These are phyloP conservation scores for Hartigia nigra DNA, from an alignment of 2,888 invertebrate species.

Conservation along the genomic window DNA sequence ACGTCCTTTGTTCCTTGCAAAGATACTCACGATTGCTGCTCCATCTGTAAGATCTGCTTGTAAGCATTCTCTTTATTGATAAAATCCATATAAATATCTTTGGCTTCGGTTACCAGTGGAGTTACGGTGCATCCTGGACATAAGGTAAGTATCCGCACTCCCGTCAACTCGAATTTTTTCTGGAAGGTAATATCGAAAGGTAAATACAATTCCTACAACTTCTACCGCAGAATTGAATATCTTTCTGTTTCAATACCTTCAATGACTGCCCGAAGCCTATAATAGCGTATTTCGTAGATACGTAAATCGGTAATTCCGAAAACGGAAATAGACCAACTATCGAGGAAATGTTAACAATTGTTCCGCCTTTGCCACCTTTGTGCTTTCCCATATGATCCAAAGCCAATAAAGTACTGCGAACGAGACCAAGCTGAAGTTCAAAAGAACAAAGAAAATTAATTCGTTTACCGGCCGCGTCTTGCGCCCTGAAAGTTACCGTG, in stretches of 20 bases:
- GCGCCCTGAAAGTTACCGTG: neutral
- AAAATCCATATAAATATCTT: slow-evolving; percentile 38
- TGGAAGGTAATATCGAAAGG: slow-evolving; percentile 12
- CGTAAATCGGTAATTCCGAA: slow-evolving; percentile 69
- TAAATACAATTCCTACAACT: neutral
- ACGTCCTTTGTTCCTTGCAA: neutral
- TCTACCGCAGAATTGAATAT: neutral
- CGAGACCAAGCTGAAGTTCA: slow-evolving; percentile 58
- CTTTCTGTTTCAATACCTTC: slow-evolving; percentile 37
- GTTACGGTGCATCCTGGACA: slow-evolving; percentile 58
- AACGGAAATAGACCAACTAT: slow-evolving; percentile 68
- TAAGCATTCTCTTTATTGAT: slow-evolving; percentile 42
- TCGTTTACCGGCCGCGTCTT: neutral
- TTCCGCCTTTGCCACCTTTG: slow-evolving; percentile 69
- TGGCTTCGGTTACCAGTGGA: slow-evolving; percentile 39
- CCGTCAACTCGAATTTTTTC: slow-evolving; percentile 50
- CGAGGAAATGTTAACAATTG: slow-evolving; percentile 73
- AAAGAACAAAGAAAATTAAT: neutral
- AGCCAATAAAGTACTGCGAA: slow-evolving; percentile 61
- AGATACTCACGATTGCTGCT: slow-evolving; percentile 48
- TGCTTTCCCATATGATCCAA: slow-evolving; percentile 65
- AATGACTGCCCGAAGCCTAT: slow-evolving; percentile 48
- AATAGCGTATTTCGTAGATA: slow-evolving; percentile 68
- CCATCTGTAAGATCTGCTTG: slow-evolving; percentile 31
- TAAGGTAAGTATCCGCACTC: slow-evolving; percentile 54